These are phyloP conservation scores for Watersipora subatra DNA, from an alignment of 1,140 invertebrate species.

Conservation along the genomic window DNA sequence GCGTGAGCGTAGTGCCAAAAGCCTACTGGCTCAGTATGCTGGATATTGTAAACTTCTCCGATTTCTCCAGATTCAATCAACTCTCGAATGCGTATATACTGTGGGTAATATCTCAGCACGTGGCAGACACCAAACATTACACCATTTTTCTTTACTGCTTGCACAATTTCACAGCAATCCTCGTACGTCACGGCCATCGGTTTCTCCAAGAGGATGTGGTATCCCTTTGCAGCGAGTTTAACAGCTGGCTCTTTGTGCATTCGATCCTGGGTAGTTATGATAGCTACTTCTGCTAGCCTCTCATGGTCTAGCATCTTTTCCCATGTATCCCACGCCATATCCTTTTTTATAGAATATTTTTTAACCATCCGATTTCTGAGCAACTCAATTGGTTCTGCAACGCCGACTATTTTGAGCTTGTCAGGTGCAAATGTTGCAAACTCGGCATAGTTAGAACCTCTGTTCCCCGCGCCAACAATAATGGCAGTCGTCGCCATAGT, in stretches of 20 bases:
- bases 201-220: conserved; percentile 44
- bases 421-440: conserved; percentile 21
- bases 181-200: conserved; percentile 42
- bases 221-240: conserved; percentile 41
- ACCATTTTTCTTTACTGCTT: conserved; percentile 29
- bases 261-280: conserved; percentile 39
- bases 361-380: conserved; percentile 17
- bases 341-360: conserved; percentile 14
- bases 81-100: conserved; percentile 35
- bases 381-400: conserved; percentile 30
- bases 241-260: conserved; percentile 40
- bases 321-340: conserved; percentile 28
- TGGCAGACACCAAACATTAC: conserved; percentile 42
- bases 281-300: conserved; percentile 40
- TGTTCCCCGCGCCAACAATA: conserved; percentile 24
- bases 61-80: conserved; percentile 39
- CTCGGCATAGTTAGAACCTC: conserved; percentile 36
- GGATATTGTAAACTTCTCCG: conserved; percentile 41
- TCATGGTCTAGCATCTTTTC: conserved; percentile 20
- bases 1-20: conserved; percentile 46
- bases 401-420: conserved; percentile 27
- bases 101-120: conserved; percentile 39
- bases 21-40: conserved; percentile 43
- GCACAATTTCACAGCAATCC: conserved; percentile 39
- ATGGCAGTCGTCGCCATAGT: conserved; percentile 15